Percentiles rank a stretch among this genome's conserved stretches.
Evolutionary conservation across 2,888 invertebrate genomes (phyloP).

Genomic region (Tinea semifulvella): DNA sequence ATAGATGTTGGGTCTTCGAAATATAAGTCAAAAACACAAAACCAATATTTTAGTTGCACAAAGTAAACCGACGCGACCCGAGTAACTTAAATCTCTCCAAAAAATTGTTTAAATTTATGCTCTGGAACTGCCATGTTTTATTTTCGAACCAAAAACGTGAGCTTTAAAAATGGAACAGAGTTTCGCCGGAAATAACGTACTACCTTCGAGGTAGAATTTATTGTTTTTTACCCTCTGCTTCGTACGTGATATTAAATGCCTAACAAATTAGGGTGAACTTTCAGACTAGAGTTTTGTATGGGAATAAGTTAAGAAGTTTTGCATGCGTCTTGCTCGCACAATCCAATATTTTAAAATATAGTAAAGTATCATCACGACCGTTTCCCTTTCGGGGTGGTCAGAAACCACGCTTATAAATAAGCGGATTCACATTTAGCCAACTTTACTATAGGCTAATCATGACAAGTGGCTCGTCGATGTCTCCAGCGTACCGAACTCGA

Average conservation of each 20-base stretch:
- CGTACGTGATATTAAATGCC: not conserved
- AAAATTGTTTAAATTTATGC: constrained; percentile 39
- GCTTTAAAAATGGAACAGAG: constrained; percentile 30
- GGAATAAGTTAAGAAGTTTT: too few species aligned
- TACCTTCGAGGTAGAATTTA: constrained; percentile 34
- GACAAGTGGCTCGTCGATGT: too few species aligned
- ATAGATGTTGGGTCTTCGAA: too few species aligned
- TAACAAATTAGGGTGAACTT: not conserved
- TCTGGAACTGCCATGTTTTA: constrained; percentile 31
- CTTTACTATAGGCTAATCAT: too few species aligned
- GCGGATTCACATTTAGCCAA: too few species aligned
- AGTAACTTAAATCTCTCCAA: constrained; percentile 26
- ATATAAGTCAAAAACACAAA: constrained; percentile 2
- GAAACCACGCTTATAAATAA: too few species aligned
- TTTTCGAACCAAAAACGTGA: constrained; percentile 33
- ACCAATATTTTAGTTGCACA: constrained; percentile 10
- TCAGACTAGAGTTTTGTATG: too few species aligned
- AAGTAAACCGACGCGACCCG: constrained; percentile 28
- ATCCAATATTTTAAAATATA: too few species aligned
- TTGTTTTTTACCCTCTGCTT: constrained; percentile 22
- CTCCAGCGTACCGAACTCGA: too few species aligned
- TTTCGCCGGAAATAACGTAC: constrained; percentile 41
- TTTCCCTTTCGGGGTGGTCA: too few species aligned
- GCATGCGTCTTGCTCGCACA: too few species aligned
- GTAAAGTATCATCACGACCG: too few species aligned